Percentiles rank a stretch among this genome's conserved stretches.
Conservation (phyloP, 64 coral and sea anemone species). For the Montipora foliosa region DNA sequence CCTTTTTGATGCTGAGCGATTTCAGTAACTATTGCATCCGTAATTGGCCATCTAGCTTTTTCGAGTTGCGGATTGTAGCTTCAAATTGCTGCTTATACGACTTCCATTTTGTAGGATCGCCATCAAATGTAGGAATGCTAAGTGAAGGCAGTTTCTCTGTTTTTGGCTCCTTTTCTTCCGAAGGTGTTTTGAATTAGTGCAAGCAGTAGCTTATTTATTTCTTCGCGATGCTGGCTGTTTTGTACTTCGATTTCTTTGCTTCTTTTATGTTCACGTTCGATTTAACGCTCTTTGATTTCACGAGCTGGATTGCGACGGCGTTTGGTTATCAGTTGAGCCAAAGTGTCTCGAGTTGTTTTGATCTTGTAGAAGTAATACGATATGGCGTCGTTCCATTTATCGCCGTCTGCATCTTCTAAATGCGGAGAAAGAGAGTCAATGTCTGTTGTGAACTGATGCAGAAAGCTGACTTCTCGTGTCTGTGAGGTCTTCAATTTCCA, state of each 20-base stretch:
- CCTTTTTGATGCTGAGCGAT: constrained; percentile 33
- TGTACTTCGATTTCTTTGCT: constrained; percentile 2
- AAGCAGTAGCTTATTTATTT: constrained; percentile 14
- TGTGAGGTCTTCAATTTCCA: constrained; percentile 21
- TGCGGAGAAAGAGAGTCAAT: neutral
- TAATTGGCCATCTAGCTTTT: constrained; percentile 22
- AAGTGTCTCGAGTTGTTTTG: neutral
- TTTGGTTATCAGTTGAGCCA: constrained; percentile 3
- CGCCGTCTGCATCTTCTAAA: constrained; percentile 27
- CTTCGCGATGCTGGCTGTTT: neutral
- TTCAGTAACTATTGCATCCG: constrained; percentile 31
- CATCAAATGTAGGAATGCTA: constrained; percentile 55
- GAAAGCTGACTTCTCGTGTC: constrained; percentile 11
- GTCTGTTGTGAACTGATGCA: neutral
- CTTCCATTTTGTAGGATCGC: constrained; percentile 76
- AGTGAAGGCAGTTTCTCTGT: constrained; percentile 34
- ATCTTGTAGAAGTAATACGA: constrained; percentile 26
- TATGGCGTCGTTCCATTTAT: constrained; percentile 31
- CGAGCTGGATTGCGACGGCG: constrained; percentile 1
- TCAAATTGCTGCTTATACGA: constrained; percentile 70
- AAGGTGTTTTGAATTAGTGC: constrained; percentile 1
- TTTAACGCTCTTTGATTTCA: neutral
- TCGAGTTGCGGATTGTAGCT: constrained; percentile 59
- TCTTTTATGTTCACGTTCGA: neutral
- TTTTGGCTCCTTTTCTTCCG: neutral